Evolutionary conservation across 2,888 invertebrate species (phyloP), one percentile per base, ranked within the genome.

Genomic region (Flexamia atlantica): DNA sequence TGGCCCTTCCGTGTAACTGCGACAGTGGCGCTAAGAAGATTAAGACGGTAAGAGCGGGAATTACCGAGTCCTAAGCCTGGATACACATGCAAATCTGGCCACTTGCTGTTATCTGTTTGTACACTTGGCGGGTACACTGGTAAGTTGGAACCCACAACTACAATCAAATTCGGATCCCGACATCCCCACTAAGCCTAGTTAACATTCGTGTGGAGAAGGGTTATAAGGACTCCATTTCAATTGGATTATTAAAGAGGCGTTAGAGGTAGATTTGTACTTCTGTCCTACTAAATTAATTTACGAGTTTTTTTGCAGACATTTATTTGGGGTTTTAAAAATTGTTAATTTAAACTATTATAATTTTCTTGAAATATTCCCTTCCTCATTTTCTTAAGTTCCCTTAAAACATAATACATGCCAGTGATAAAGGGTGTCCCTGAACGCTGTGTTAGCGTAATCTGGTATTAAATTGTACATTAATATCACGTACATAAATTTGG

Each of bases 41-140:
- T 79, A 79, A 25, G 25, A 28, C 79, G 79, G 76, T 79, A 79
- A 79, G 79, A 57, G 79, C 5, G 30, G 32, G 79, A 28, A 79
- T 57, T 79, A 79, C 79, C 20, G 79, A 36, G 53, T 79, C 72
- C 72, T 72, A 72, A 72, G 72, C 72, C 40, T 20, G 40, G 72
- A 72, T 57, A 79, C 79, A 79, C 57, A 79, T 79, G 79, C 79
- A 79, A 79, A 79, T 79, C 79, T 57, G 76, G 46, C 76, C 30
- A 50, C 50, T 76, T 30, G 28, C 25, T 46, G 79, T 79, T 79
- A 79, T 79, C 79, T 79, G 79, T 57, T 57, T 79, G 79, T 53
- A 79, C 79, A 79, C 79, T 79, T 76, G 76, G 76, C 76, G 46
- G n/a, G 17, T 42, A 76, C 76, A 76, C 76, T 2, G 76, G 76